Conservation (phyloP, 2,113 vertebrate genomes). For the Petromus typicus region DNA sequence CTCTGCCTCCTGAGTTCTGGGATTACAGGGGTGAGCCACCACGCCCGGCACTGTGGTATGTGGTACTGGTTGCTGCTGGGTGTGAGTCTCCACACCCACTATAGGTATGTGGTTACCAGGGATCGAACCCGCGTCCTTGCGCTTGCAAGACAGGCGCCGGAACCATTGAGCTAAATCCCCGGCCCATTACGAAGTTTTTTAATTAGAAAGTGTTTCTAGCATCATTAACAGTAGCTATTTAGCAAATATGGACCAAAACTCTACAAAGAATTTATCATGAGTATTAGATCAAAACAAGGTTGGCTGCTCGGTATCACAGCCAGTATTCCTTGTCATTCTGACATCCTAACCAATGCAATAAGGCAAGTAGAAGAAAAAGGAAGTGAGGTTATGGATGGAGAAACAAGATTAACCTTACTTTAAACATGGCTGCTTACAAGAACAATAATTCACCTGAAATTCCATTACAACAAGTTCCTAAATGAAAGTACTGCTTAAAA, state of each 20-base stretch:
- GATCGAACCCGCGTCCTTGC: too few species aligned
- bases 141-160: too few species aligned
- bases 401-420: neutral
- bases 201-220: neutral
- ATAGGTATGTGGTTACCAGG: too few species aligned
- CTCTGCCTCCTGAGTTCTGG: too few species aligned
- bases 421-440: neutral
- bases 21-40: too few species aligned
- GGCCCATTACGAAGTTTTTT: neutral
- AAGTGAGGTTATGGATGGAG: neutral
- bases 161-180: too few species aligned
- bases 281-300: slow-evolving; percentile 8
- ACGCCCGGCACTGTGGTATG: too few species aligned
- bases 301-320: neutral
- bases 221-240: neutral
- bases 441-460: neutral
- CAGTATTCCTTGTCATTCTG: neutral
- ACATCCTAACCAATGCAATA: neutral
- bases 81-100: too few species aligned
- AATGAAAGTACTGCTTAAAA: neutral
- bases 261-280: neutral
- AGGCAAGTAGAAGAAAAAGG: slow-evolving; percentile 1
- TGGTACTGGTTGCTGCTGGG: too few species aligned
- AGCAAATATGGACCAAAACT: neutral
- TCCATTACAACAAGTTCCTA: slow-evolving; percentile 30